Base-by-base conservation (phyloP, 2,113 vertebrate genomes). In the Galeopterus variegatus region DNA sequence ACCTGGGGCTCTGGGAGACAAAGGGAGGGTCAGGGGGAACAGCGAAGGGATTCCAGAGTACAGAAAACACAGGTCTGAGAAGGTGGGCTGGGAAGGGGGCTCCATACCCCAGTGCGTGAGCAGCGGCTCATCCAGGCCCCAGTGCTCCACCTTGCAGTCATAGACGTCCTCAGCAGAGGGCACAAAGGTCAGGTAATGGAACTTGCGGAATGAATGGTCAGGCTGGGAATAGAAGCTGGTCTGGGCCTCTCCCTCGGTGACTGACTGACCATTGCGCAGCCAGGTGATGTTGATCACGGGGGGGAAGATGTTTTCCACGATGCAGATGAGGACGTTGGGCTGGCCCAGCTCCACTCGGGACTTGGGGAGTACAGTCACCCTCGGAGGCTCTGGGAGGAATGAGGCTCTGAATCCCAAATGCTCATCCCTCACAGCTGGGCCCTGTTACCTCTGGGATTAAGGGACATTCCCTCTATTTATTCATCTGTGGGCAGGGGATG, bases 251-350 rank as follows among this genome's bases (percentile, higher is more conserved):
- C 97, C 97, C 0, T 72, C 15, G 0, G 6, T 87, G 95, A 98
- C 1, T 3, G 90, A 12, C 9, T 72, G 80, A 28, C 97, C 97
- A 0, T 98, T 98, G 76, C 1, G 94, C 69, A 97, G 90, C 98
- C 98, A 98, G 2, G 88, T 94, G 90, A 98, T 6, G 3, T 88
- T 85, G 92, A 98, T 56, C 6, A 96, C 21, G 0, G 98, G 62
- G 0, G 98, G 98, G 88, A 95, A 98, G 97, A 98, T 97, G 41
- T 97, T 97, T 36, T 97, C 88, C 85, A 96, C 97, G 0, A 95
- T 15, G 92, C 98, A 98, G 94, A 94, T 97, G 67, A 98, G 98
- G 33, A 96, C 0, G 1, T 98, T 98, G 92, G 98, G 97, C 3
- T 96, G 65, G 0, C 69, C 98, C 81, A 97, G 97, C 72, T 96